phyloP scores from a whole-genome alignment of 1,140 invertebrate species.

The Pseudomyrmex dendroicus region DNA sequence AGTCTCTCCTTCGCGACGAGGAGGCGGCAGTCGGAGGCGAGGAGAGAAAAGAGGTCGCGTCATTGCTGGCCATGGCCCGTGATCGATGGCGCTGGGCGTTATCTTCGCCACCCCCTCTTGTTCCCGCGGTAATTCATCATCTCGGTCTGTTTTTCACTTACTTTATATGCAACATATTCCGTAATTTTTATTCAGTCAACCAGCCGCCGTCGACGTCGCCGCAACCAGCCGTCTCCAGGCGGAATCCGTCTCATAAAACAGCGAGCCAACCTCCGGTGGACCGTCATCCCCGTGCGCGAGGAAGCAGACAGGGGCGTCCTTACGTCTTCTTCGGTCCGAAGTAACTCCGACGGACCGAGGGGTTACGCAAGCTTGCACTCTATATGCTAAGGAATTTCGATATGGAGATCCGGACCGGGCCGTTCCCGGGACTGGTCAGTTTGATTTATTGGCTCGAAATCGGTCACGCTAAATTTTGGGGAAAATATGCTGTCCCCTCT shows the following conservation, averaged over 20 bases:
- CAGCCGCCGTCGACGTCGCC: slow-evolving; percentile 67
- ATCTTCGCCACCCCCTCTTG: slow-evolving; percentile 78
- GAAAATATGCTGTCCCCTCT: slow-evolving; percentile 81
- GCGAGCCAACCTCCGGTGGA: slow-evolving; percentile 49
- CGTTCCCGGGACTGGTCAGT: slow-evolving; percentile 78
- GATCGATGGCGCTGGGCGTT: slow-evolving; percentile 84
- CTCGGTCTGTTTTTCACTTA: slow-evolving; percentile 85
- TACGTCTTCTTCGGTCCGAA: slow-evolving; percentile 38
- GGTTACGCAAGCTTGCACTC: slow-evolving; percentile 74
- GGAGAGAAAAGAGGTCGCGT: slow-evolving; percentile 78
- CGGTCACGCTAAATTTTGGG: slow-evolving; percentile 81
- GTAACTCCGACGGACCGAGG: slow-evolving; percentile 57
- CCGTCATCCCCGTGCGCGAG: slow-evolving; percentile 32
- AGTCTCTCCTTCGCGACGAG: slow-evolving; percentile 43
- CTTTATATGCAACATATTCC: slow-evolving; percentile 86
- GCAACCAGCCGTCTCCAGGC: slow-evolving; percentile 52
- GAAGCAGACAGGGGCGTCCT: slow-evolving; percentile 17
- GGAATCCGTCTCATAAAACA: slow-evolving; percentile 67
- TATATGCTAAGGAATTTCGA: slow-evolving; percentile 83
- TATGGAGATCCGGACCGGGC: slow-evolving; percentile 72
- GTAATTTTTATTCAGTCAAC: slow-evolving; percentile 85
- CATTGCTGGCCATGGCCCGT: slow-evolving; percentile 81
- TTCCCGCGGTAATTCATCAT: slow-evolving; percentile 83
- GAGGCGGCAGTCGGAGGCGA: slow-evolving; percentile 17
- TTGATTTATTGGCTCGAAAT: slow-evolving; percentile 84